These are phyloP conservation scores for Beroe ovata DNA, from an alignment of 37 sponge, comb jelly and placozoan genomes.

Conservation along the genomic window DNA sequence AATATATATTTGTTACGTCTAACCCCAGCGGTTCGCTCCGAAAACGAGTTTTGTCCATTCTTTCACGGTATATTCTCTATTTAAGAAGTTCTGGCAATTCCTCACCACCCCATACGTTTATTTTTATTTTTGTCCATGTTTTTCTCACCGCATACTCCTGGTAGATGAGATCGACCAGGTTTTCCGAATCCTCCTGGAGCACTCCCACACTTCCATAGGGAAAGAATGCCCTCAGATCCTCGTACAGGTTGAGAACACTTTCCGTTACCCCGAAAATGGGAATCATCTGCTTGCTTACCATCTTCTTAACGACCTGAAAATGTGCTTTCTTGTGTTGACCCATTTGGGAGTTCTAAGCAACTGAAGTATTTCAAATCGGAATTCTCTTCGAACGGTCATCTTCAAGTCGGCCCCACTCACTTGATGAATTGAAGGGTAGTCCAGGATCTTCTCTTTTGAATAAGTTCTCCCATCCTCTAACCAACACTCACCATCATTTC, in stretches of 20 bases:
- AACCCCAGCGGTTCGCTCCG: too few relatives aligned
- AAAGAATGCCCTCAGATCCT: background rate
- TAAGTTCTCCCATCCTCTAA: conserved; percentile 23
- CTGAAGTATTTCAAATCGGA: too few relatives aligned
- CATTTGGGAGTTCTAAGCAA: too few relatives aligned
- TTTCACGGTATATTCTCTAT: too few relatives aligned
- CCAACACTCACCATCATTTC: conserved; percentile 58
- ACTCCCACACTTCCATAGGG: conserved; percentile 24
- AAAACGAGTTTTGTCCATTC: too few relatives aligned
- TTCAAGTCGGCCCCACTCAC: background rate
- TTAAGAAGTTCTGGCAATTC: too few relatives aligned
- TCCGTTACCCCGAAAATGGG: conserved; percentile 40
- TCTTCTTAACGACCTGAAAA: conserved; percentile 29
- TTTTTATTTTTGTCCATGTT: too few relatives aligned
- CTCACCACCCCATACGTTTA: too few relatives aligned
- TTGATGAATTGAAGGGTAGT: conserved; percentile 63
- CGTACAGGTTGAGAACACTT: conserved; percentile 9
- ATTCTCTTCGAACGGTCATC: too few relatives aligned
- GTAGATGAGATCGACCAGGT: conserved; percentile 31
- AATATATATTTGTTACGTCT: too few relatives aligned
- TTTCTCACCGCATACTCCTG: conserved; percentile 18
- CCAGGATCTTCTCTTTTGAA: conserved; percentile 40
- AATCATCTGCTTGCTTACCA: conserved; percentile 48
- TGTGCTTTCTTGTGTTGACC: too few relatives aligned
- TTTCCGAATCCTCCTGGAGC: background rate